Evolutionary conservation across 1,140 invertebrate species (phyloP).

Genomic region (Magallana ariakensis): DNA sequence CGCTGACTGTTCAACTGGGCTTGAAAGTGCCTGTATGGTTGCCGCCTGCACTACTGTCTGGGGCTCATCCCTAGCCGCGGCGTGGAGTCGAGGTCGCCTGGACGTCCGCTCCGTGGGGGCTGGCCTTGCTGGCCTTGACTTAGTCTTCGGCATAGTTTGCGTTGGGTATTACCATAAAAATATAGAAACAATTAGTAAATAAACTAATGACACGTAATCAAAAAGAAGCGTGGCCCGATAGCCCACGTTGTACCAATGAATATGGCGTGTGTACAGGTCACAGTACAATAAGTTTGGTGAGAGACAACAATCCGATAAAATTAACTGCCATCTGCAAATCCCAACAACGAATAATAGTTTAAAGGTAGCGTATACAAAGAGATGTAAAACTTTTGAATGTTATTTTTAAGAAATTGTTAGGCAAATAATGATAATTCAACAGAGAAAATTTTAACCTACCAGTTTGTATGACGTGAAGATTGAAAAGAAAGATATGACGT

Average conservation of each 20-base stretch:
- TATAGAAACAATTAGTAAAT: neutral
- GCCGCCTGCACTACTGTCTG: neutral
- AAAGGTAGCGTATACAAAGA: neutral
- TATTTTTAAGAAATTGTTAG: neutral
- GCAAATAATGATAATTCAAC: neutral
- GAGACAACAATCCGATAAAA: neutral
- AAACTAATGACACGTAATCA: neutral
- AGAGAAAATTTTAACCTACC: neutral
- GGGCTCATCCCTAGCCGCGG: neutral
- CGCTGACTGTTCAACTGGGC: neutral
- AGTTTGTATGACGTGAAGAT: neutral
- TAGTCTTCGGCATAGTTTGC: neutral
- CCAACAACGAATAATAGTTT: neutral
- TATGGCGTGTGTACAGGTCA: too few relatives aligned
- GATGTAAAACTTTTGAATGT: neutral
- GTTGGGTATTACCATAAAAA: too few relatives aligned
- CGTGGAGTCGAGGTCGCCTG: neutral
- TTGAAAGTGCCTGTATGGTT: neutral
- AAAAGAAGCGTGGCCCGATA: too few relatives aligned
- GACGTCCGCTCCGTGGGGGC: neutral
- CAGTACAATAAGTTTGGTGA: neutral
- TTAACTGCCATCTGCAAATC: neutral
- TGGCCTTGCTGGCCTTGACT: neutral
- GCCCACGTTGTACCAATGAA: too few relatives aligned
- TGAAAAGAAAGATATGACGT: neutral